Percentiles rank a stretch among this genome's conserved stretches.
Evolutionary conservation across 2,797 vertebrate genomes (phyloP).

Genomic region (Siniperca undulata): DNA sequence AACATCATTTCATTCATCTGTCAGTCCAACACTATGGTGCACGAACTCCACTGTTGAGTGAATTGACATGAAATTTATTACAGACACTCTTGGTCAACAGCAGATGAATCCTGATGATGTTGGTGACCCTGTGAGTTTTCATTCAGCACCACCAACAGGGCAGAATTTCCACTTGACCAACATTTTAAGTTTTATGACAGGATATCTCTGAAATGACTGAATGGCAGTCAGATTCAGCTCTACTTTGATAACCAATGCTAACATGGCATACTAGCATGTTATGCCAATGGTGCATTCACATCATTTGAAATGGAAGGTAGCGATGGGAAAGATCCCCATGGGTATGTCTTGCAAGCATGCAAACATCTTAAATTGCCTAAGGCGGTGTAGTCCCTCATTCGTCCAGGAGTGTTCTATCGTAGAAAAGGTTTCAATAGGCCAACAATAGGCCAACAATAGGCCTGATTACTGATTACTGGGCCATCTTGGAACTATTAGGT

Average conservation of each 20-base stretch:
- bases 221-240: neutral
- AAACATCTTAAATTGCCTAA: no score
- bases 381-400: no score
- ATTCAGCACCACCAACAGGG: neutral
- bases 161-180: neutral
- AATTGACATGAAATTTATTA: neutral
- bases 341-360: neutral
- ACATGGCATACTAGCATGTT: neutral
- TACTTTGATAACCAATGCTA: neutral
- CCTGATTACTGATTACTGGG: no score
- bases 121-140: neutral
- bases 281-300: neutral
- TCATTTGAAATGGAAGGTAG: neutral
- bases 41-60: neutral
- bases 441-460: no score
- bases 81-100: neutral
- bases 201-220: neutral
- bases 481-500: no score
- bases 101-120: neutral
- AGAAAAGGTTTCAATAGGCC: no score
- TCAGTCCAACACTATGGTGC: neutral
- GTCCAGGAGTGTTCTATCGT: no score
- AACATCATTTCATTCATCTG: neutral
- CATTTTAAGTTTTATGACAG: neutral
- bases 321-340: neutral